These are phyloP conservation scores for Drosophila vallismaia DNA, from an alignment of 2,888 invertebrate species.

Conservation along the genomic window DNA sequence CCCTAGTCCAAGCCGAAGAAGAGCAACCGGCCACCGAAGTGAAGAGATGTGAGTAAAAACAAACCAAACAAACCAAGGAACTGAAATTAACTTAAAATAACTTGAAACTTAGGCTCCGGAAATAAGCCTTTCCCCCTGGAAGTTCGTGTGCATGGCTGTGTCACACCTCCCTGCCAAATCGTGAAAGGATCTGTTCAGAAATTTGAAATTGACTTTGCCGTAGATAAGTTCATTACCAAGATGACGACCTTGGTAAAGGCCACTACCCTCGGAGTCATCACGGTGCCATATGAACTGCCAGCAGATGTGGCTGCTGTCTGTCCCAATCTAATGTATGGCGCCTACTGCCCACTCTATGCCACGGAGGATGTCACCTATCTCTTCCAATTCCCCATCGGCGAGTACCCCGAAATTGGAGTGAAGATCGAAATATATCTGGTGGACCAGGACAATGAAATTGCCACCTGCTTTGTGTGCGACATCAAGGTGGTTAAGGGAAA, in stretches of 20 bases:
- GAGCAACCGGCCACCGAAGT: constrained; percentile 63
- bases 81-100: neutral
- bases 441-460: constrained; percentile 70
- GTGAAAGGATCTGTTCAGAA: constrained; percentile 71
- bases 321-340: constrained; percentile 74
- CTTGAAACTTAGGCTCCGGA: constrained; percentile 55
- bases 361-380: constrained; percentile 82
- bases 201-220: constrained; percentile 79
- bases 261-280: constrained; percentile 79
- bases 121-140: constrained; percentile 74
- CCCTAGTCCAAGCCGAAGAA: constrained; percentile 20
- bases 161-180: constrained; percentile 78
- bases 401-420: constrained; percentile 81
- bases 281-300: constrained; percentile 81
- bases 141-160: constrained; percentile 77
- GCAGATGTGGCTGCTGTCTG: constrained; percentile 80
- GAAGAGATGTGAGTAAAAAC: constrained; percentile 59
- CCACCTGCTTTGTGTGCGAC: constrained; percentile 79
- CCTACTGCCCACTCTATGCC: constrained; percentile 81
- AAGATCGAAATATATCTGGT: constrained; percentile 79
- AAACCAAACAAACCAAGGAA: no score
- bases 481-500: constrained; percentile 80
- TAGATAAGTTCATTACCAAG: constrained; percentile 66
- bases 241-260: constrained; percentile 73
- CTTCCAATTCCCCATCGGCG: constrained; percentile 79